A percentile compares a stretch with the other conserved stretches of the same genome.
Evolutionary conservation across 2,113 vertebrate species (phyloP).

Genomic region (Sclerurus mexicanus): DNA sequence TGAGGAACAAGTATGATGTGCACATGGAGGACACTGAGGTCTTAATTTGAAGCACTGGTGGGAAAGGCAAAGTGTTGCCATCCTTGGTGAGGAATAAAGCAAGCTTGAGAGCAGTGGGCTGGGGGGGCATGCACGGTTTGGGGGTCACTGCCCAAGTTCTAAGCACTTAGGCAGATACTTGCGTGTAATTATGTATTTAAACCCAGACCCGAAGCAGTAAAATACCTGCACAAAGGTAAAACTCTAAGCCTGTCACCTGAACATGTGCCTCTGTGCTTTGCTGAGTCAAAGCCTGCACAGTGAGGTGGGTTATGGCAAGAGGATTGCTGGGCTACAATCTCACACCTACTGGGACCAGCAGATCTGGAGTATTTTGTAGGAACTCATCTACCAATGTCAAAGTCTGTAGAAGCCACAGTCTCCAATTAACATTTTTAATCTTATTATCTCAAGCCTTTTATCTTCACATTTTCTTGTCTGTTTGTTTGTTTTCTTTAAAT

Average conservation of each 20-base stretch:
- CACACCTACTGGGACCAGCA: background rate
- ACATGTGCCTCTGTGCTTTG: background rate
- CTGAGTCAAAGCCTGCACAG: background rate
- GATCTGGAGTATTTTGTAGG: background rate
- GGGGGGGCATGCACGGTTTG: background rate
- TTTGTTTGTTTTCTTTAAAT: conserved; percentile 55
- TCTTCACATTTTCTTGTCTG: conserved; percentile 22
- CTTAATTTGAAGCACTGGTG: background rate
- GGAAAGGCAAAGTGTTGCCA: background rate
- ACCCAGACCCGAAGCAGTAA: background rate
- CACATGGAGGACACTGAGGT: background rate
- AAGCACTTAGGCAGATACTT: background rate
- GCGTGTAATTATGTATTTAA: background rate
- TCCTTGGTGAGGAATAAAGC: background rate
- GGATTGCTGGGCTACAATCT: background rate
- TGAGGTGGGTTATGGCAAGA: background rate
- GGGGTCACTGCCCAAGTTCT: background rate
- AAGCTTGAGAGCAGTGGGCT: background rate
- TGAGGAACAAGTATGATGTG: background rate
- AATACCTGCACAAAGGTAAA: background rate
- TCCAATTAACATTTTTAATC: conserved; percentile 12
- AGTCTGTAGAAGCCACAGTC: background rate
- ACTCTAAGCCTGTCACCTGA: background rate
- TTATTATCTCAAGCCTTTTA: conserved; percentile 57
- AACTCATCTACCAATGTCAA: background rate